Base-by-base conservation (phyloP, 1,140 invertebrate genomes). In the Propsilocerus akamusi region DNA sequence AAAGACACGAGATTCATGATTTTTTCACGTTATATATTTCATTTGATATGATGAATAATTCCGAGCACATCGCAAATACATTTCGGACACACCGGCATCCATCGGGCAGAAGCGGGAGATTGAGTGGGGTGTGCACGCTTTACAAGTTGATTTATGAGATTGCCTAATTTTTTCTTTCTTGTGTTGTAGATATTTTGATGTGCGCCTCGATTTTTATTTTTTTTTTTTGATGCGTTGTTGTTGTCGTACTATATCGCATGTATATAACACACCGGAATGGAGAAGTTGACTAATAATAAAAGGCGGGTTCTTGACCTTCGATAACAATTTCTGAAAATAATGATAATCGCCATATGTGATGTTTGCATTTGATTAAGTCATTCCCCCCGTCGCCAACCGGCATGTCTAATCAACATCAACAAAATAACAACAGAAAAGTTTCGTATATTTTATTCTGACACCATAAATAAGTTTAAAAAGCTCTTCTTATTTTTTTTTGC, bases 281-380 rank as follows among this genome's bases (percentile, higher is more conserved):
- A n/a, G n/a, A n/a, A n/a, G n/a, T n/a, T 20, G 34, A 41, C 34
- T 41, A 41, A 41, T 41, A 41, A 41, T 12, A 41, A 41, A 20
- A n/a, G 22, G 34, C 34, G 34, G 34, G 34, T 41, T 41, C 34
- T 41, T 41, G 34, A 41, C 34, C 34, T 41, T 41, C 34, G 34
- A 41, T 41, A 41, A 41, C 34, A 41, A 41, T 20, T 41, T 41
- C 8, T 41, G 10, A 17, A 17, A 41, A 41, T 20, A 41, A 41
- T 41, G 34, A 41, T 41, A 41, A 41, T 41, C 34, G 22, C 34
- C 17, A 20, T 17, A 20, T 41, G 34, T 20, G 28, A n/a, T 12
- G 34, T 41, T 41, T 41, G 34, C 34, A 41, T 41, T 41, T 41
- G 34, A 41, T 41, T 41, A 41, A 41, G n/a, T n/a, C n/a, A n/a